phyloP scores from a whole-genome alignment of 64 coral and sea anemone species.

The Hydrozoanthus tunicans region DNA sequence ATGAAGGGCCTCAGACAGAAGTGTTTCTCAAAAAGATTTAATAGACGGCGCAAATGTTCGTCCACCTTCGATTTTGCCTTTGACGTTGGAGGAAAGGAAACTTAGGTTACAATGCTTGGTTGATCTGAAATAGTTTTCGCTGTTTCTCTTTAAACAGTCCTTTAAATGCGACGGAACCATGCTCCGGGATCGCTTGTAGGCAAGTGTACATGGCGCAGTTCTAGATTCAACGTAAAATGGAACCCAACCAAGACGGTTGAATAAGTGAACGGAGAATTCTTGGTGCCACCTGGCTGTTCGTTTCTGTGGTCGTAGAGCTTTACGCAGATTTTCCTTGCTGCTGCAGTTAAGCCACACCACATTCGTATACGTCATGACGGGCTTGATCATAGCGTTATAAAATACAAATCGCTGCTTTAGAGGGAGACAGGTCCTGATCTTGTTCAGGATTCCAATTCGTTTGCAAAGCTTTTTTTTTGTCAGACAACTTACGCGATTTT shows the following conservation, averaged over 20 bases:
- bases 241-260: background rate
- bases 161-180: background rate
- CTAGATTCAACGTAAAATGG: background rate
- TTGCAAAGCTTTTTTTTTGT: background rate
- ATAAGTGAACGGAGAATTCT: constrained; percentile 5
- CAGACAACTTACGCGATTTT: too few species aligned
- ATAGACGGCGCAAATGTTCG: background rate
- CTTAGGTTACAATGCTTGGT: constrained; percentile 8
- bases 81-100: background rate
- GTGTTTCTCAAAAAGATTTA: too few species aligned
- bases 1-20: too few species aligned
- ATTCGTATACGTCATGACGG: constrained; percentile 14
- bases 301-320: constrained; percentile 10
- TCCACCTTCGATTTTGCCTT: background rate
- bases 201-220: background rate
- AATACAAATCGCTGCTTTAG: constrained; percentile 40
- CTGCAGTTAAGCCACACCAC: constrained; percentile 36
- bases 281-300: background rate
- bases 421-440: constrained; percentile 23
- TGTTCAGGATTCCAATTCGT: constrained; percentile 3
- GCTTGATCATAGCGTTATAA: constrained; percentile 38
- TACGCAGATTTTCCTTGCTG: constrained; percentile 29
- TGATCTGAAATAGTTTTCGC: background rate
- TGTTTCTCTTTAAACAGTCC: constrained; percentile 3
- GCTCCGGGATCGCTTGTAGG: background rate